Evolutionary conservation across 2,797 vertebrate genomes (phyloP).

Genomic region (Mionectes olivaceus): DNA sequence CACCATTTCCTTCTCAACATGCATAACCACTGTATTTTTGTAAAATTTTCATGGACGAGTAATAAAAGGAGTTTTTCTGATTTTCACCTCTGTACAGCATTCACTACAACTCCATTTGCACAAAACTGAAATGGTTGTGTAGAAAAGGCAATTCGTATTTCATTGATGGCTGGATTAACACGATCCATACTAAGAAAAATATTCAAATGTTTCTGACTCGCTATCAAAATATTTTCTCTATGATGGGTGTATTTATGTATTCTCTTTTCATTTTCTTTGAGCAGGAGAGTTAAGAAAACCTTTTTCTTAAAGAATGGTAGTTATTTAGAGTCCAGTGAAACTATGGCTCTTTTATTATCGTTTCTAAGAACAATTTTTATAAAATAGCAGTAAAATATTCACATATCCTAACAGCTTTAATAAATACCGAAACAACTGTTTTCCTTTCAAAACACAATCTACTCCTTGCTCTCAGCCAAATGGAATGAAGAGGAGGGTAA

Average conservation of each 20-base stretch:
- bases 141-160: not conserved
- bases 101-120: not conserved
- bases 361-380: not conserved
- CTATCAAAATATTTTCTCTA: not conserved
- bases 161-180: not conserved
- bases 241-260: not conserved
- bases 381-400: not conserved
- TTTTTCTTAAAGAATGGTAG: not conserved
- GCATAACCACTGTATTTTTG: not conserved
- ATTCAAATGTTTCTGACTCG: not conserved
- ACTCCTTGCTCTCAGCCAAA: not conserved
- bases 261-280: not conserved
- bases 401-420: not conserved
- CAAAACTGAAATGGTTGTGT: not conserved
- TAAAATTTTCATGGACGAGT: not conserved
- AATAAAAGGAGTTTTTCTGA: not conserved
- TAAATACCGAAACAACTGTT: not conserved
- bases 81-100: not conserved
- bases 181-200: not conserved
- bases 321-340: not conserved
- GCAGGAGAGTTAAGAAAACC: not conserved
- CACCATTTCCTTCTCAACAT: not conserved
- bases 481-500: not conserved
- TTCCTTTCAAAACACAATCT: not conserved
- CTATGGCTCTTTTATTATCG: not conserved